Evolutionary conservation across 2,888 invertebrate genomes (phyloP).

Genomic region (Drosophila dives): DNA sequence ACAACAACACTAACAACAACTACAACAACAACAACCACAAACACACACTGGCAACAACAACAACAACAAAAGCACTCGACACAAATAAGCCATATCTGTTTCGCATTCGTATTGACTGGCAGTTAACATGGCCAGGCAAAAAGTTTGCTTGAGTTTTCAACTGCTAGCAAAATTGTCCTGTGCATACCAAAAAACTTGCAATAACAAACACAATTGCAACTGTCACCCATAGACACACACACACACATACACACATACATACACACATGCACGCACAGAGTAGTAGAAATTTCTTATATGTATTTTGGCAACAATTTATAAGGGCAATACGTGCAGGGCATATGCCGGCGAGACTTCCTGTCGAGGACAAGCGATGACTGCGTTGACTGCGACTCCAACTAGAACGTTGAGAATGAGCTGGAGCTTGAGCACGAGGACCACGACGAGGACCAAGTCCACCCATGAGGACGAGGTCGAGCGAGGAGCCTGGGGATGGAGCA

Average conservation of each 20-base stretch:
- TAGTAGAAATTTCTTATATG: conserved; percentile 31
- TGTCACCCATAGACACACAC: conserved; percentile 28
- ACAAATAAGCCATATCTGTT: conserved; percentile 80
- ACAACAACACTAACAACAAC: conserved; percentile 34
- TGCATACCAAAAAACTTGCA: conserved; percentile 71
- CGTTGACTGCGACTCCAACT: conserved; percentile 14
- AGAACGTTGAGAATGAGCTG: conserved; percentile 8
- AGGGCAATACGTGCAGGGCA: conserved; percentile 78
- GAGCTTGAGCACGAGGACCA: background rate
- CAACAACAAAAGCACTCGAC: conserved; percentile 37
- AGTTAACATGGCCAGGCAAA: conserved; percentile 78
- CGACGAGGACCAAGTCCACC: background rate
- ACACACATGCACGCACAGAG: conserved; percentile 8
- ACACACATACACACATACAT: conserved; percentile 34
- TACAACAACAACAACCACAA: conserved; percentile 15
- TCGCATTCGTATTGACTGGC: conserved; percentile 77
- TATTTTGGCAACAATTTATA: conserved; percentile 78
- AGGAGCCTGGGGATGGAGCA: conserved; percentile 24
- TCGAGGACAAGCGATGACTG: conserved; percentile 64
- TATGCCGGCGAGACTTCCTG: conserved; percentile 78
- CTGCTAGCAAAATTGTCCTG: conserved; percentile 63
- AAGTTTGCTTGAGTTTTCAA: conserved; percentile 70
- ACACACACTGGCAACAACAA: conserved; percentile 4
- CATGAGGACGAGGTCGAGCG: background rate
- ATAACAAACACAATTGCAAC: conserved; percentile 46